A percentile compares a stretch with the other conserved stretches of the same genome.
Conservation (phyloP, 2,797 vertebrate species). For the Sciurus vulgaris region DNA sequence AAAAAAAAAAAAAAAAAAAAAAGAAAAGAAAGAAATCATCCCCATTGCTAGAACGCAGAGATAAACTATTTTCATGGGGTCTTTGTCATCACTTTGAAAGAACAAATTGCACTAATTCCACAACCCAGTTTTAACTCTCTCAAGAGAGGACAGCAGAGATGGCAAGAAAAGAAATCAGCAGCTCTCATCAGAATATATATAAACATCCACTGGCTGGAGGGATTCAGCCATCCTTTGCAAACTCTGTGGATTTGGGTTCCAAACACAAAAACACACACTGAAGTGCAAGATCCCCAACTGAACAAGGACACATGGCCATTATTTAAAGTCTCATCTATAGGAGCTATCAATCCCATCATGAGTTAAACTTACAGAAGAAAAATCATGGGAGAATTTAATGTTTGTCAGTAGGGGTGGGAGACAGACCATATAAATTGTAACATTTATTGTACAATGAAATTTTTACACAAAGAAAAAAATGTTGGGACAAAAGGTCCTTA, state of each 20-base stretch:
- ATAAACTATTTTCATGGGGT: background rate
- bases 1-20: background rate
- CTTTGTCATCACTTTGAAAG: slow-evolving; percentile 5
- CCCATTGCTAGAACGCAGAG: slow-evolving; percentile 52
- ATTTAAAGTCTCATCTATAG: background rate
- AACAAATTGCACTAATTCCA: slow-evolving; percentile 23
- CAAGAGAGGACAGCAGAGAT: background rate
- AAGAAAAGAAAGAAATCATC: background rate
- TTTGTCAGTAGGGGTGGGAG: background rate
- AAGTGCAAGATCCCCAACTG: background rate
- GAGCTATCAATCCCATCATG: too few relatives aligned
- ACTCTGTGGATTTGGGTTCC: background rate
- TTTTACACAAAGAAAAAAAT: background rate
- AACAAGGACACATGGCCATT: background rate
- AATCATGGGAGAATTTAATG: background rate
- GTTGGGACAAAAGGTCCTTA: background rate
- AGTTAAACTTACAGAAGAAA: background rate
- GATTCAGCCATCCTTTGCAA: background rate
- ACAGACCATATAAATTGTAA: background rate
- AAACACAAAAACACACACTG: background rate
- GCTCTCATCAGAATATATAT: background rate
- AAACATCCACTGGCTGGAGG: background rate
- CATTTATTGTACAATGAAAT: background rate
- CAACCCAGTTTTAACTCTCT: background rate
- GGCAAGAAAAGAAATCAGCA: background rate